phyloP scores from a whole-genome alignment of 37 sponge, comb jelly and placozoan genomes.

The Aphrocallistes beatrix region DNA sequence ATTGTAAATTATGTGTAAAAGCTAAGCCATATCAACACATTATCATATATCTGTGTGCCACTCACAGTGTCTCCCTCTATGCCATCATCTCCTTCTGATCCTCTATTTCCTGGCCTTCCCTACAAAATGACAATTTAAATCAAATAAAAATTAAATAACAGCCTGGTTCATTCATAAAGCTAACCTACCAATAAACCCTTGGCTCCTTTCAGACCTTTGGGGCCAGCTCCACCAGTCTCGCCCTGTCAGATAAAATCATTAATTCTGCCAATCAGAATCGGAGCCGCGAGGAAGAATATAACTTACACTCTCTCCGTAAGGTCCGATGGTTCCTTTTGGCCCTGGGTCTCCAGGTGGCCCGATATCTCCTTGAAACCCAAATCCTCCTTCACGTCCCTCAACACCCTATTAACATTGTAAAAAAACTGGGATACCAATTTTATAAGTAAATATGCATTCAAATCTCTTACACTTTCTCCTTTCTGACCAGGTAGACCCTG shows the following conservation, averaged over 20 bases:
- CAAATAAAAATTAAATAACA: neutral
- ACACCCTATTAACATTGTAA: neutral
- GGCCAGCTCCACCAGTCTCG: neutral
- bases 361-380: neutral
- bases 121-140: neutral
- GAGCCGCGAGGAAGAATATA: no score
- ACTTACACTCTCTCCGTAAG: constrained; percentile 14
- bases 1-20: neutral
- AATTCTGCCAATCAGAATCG: neutral
- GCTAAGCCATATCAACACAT: neutral
- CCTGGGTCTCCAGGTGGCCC: neutral
- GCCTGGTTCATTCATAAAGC: neutral
- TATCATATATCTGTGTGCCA: no score
- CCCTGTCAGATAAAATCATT: neutral
- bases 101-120: neutral
- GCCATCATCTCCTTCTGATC: neutral
- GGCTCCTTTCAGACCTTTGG: neutral
- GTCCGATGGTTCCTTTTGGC: neutral
- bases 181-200: neutral
- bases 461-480: neutral
- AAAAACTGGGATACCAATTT: neutral
- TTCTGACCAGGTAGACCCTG: neutral
- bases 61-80: neutral
- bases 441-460: neutral
- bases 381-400: neutral